Evolutionary conservation across 2,113 vertebrate genomes (phyloP).

Genomic region (Turdus rufiventris): DNA sequence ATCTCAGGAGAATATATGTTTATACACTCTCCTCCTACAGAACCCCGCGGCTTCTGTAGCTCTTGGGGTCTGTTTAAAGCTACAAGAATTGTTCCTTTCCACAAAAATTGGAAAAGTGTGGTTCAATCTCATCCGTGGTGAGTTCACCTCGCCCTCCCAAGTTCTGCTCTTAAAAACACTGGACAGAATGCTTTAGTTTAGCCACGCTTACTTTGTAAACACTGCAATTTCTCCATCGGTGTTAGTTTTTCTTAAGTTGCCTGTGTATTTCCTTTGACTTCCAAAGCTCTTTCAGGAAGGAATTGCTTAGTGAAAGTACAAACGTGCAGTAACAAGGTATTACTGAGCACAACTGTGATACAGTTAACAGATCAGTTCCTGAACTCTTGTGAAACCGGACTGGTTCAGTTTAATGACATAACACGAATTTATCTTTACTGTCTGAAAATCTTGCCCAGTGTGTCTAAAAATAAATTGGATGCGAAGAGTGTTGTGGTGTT

Average conservation of each 20-base stretch:
- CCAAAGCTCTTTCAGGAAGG: not conserved
- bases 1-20: not conserved
- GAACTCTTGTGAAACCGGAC: not conserved
- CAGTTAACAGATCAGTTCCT: not conserved
- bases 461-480: not conserved
- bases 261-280: not conserved
- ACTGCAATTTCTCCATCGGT: not conserved
- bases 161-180: not conserved
- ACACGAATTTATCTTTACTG: not conserved
- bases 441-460: not conserved
- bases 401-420: not conserved
- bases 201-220: not conserved
- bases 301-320: not conserved
- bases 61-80: not conserved
- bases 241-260: not conserved
- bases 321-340: not conserved
- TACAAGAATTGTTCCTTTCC: not conserved
- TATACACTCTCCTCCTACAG: accelerated
- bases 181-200: not conserved
- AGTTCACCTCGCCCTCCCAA: not conserved
- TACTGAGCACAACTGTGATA: not conserved
- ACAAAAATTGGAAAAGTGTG: accelerated
- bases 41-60: not conserved
- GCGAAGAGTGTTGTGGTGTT: not conserved
- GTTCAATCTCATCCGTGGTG: not conserved